Evolutionary conservation across 2,113 vertebrate species (phyloP), one percentile per base, ranked within the genome.

Genomic region (Tautogolabrus adspersus): DNA sequence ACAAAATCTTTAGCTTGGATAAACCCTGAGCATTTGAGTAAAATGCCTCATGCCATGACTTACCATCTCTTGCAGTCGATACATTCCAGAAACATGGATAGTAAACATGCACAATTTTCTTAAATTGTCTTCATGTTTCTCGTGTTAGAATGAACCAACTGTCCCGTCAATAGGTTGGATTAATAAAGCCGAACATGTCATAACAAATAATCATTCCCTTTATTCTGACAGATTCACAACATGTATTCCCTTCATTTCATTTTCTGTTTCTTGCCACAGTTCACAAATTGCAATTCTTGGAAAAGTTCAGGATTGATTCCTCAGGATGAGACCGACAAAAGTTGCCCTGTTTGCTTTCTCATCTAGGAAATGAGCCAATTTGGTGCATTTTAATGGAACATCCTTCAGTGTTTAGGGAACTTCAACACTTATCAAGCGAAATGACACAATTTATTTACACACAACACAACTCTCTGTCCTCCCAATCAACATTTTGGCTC

Each of bases 351-450:
- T n/a, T 79, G 68, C 60, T 13, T 54, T 72, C 75, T 81, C 12
- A 58, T 89, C 85, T 79, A 75, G 88, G 73, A 85, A 85, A 88
- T 88, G 11, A 87, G 64, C 23, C 71, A 66, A 75, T 88, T 87
- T 83, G 64, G 44, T 59, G 26, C 59, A 73, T 74, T 88, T 83
- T 40, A 87, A 67, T 71, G 51, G 75, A 75, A 30, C 78, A 42
- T 76, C 68, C 60, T 42, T 65, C 46, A 42, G 49, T 82, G 44
- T 79, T 77, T 70, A 21, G 75, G 77, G 44, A 82, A 77, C 74
- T 38, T 81, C 62, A 76, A 58, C 73, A 42, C 59, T 85, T 64
- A 57, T 78, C 37, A 37, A 51, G 54, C 67, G 82, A 72, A 89
- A 87, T 79, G 70, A 65, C 57, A 79, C 47, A 60, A 57, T 68